Evolutionary conservation across 1,140 invertebrate genomes (phyloP).

Genomic region (Drosophila prosaltans): DNA sequence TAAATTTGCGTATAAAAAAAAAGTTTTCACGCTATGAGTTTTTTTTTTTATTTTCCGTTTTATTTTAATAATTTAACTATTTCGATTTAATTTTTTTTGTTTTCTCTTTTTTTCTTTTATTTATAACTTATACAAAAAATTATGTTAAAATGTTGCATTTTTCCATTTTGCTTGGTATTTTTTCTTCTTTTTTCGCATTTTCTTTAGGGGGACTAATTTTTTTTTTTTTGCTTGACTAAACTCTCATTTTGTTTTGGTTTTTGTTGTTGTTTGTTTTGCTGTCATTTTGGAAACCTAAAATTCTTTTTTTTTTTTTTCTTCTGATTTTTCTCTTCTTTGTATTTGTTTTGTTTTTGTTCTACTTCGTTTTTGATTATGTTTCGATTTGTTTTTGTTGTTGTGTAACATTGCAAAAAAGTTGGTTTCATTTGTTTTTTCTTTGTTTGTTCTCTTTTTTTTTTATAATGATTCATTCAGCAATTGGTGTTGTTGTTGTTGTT

Average conservation of each 20-base stretch:
- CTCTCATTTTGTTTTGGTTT: slow-evolving; percentile 51
- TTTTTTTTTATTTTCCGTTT: not conserved
- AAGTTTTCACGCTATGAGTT: slow-evolving; percentile 59
- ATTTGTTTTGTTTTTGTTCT: slow-evolving; percentile 63
- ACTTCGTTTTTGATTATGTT: slow-evolving; percentile 77
- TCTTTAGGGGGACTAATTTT: slow-evolving; percentile 5
- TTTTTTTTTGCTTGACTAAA: slow-evolving; percentile 54
- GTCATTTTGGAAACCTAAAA: slow-evolving; percentile 74
- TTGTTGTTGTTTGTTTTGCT: slow-evolving; percentile 61
- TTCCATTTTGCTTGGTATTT: slow-evolving; percentile 69
- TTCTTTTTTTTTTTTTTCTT: slow-evolving; percentile 45
- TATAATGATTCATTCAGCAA: slow-evolving; percentile 55
- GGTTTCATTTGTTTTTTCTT: slow-evolving; percentile 60
- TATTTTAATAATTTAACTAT: slow-evolving; percentile 70
- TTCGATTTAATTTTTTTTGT: slow-evolving; percentile 64
- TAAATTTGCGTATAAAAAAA: slow-evolving; percentile 76
- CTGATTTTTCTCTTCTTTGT: slow-evolving; percentile 69
- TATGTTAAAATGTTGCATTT: slow-evolving; percentile 75
- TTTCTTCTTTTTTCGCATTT: slow-evolving; percentile 28
- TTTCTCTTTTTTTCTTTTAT: slow-evolving; percentile 34
- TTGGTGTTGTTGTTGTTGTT: slow-evolving; percentile 36
- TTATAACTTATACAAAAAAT: slow-evolving; percentile 75
- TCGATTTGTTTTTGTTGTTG: slow-evolving; percentile 62
- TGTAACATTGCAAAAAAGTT: slow-evolving; percentile 59
- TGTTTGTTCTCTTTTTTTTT: slow-evolving; percentile 61